A percentile compares a stretch with the other conserved stretches of the same genome.
phyloP scores from a whole-genome alignment of 1,140 invertebrate species.

The Physella acuta region DNA sequence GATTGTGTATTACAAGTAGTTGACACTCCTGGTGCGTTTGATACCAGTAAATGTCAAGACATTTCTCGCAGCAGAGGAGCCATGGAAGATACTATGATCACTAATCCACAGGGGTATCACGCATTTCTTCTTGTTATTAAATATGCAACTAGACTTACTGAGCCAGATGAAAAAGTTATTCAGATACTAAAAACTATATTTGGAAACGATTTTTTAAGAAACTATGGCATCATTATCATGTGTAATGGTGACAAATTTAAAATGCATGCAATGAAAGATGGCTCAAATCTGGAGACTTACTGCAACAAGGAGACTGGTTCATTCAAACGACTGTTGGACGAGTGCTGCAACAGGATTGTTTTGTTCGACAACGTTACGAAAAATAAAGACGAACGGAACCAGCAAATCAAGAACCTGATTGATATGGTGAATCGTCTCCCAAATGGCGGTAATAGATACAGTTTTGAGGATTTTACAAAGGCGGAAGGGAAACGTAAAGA shows the following conservation, averaged over 20 bases:
- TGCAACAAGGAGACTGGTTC: background rate
- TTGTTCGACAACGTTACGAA: conserved; percentile 1
- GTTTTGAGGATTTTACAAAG: no score
- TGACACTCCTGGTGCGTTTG: no score
- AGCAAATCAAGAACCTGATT: no score
- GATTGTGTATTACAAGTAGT: no score
- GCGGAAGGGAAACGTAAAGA: no score
- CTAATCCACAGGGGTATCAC: background rate
- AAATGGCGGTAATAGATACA: background rate
- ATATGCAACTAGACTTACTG: background rate
- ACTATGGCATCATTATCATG: background rate
- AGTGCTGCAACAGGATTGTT: background rate
- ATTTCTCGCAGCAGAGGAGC: background rate
- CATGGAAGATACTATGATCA: background rate
- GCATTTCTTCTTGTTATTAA: background rate
- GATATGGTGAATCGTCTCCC: background rate
- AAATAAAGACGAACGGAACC: background rate
- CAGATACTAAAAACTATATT: background rate
- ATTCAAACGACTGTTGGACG: background rate
- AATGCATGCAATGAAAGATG: background rate
- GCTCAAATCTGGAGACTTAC: background rate
- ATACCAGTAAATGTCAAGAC: no score
- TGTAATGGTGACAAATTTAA: background rate
- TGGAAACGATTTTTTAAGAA: background rate
- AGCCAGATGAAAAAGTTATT: background rate